Evolutionary conservation across 2,113 vertebrate genomes (phyloP).

Genomic region (Eubucco bourcierii): DNA sequence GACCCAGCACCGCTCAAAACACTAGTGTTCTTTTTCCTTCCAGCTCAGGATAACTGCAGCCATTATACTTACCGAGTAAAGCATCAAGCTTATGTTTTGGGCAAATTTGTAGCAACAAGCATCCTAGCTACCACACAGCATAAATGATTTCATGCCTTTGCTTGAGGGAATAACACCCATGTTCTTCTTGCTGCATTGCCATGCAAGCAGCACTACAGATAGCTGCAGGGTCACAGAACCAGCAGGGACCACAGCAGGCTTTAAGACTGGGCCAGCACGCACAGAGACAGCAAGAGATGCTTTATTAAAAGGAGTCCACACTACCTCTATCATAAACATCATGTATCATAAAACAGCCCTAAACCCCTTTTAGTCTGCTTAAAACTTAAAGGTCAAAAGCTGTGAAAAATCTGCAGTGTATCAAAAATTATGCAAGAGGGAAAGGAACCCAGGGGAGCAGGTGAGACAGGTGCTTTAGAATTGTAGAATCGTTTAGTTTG

Average conservation of each 20-base stretch:
- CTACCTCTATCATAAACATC: neutral
- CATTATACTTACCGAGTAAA: neutral
- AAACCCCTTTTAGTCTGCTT: neutral
- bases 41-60: neutral
- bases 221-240: neutral
- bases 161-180: neutral
- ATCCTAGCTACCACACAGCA: neutral
- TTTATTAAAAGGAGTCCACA: neutral
- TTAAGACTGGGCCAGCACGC: neutral
- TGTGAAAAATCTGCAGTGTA: neutral
- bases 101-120: neutral
- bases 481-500: too few species aligned
- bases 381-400: neutral
- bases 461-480: neutral
- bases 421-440: neutral
- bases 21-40: neutral
- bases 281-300: neutral
- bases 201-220: neutral
- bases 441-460: too few species aligned
- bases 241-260: fast-evolving
- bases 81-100: neutral
- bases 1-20: fast-evolving
- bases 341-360: neutral
- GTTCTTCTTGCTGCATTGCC: fast-evolving
- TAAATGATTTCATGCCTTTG: neutral